Conservation (phyloP, 1,140 invertebrate genomes). For the Leptestheria dahalacensis region DNA sequence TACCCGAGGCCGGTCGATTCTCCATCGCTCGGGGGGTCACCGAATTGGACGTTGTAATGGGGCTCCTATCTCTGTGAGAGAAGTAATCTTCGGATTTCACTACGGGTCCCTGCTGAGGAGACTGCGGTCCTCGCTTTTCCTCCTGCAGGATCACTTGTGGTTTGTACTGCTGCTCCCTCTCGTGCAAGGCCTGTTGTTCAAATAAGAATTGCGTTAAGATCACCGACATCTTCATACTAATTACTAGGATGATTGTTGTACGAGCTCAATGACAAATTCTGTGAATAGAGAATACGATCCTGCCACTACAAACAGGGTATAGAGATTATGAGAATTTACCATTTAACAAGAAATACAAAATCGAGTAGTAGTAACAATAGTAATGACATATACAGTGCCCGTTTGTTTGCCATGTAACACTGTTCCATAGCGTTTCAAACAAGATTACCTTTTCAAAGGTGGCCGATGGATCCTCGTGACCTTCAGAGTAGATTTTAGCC, state of each 20-base stretch:
- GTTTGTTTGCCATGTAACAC: constrained; percentile 6
- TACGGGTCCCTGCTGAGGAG: too few relatives aligned
- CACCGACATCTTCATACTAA: too few relatives aligned
- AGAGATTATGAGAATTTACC: too few relatives aligned
- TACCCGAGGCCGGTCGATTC: not conserved
- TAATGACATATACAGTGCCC: not conserved
- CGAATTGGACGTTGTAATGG: constrained; percentile 8
- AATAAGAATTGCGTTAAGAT: constrained; percentile 14
- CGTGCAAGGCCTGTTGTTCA: constrained; percentile 40
- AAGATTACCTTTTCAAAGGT: constrained; percentile 55
- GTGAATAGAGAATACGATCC: too few relatives aligned
- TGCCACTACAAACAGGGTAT: too few relatives aligned
- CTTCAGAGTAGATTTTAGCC: constrained; percentile 61
- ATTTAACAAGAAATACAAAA: constrained; percentile 14
- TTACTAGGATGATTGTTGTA: too few relatives aligned
- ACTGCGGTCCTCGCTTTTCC: not conserved
- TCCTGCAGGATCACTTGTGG: constrained; percentile 35
- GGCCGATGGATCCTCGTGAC: constrained; percentile 60
- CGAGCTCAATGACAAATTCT: too few relatives aligned
- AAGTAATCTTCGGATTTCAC: not conserved
- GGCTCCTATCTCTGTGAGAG: constrained; percentile 18
- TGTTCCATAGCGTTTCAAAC: too few relatives aligned
- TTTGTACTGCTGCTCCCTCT: constrained; percentile 66
- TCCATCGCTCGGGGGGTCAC: not conserved
- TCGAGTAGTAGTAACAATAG: too few relatives aligned